A percentile compares a stretch with the other conserved stretches of the same genome.
These are phyloP conservation scores for Tolypeutes matacus DNA, from an alignment of 2,797 vertebrate species.

Conservation along the genomic window DNA sequence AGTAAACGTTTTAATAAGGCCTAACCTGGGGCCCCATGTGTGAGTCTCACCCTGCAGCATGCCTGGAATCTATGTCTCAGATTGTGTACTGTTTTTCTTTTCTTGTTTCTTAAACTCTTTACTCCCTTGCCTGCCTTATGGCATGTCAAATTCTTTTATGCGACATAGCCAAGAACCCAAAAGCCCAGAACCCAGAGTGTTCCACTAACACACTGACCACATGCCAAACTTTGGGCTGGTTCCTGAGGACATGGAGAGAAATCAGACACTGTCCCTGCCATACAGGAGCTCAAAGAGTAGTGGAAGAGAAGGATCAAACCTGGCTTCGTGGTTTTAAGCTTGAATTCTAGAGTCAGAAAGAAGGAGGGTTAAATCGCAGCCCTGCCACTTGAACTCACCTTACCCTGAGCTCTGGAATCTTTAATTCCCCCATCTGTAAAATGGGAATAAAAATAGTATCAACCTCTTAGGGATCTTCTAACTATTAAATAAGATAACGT, in stretches of 20 bases:
- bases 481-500: slow-evolving; percentile 21
- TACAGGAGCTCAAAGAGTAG: background rate
- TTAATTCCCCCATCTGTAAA: background rate
- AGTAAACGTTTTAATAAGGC: too few relatives aligned
- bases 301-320: background rate
- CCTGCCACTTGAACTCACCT: background rate
- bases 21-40: too few relatives aligned
- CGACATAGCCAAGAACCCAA: too few relatives aligned
- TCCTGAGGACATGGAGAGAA: background rate
- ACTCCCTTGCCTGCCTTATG: too few relatives aligned
- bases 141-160: too few relatives aligned
- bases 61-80: too few relatives aligned
- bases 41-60: too few relatives aligned
- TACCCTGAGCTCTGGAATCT: background rate
- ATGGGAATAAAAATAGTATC: background rate
- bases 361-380: background rate
- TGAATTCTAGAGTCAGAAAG: background rate
- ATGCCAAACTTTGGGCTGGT: background rate
- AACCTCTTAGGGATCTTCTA: background rate
- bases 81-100: too few relatives aligned
- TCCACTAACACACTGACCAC: background rate
- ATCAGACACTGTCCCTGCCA: background rate
- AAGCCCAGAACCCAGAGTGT: too few relatives aligned
- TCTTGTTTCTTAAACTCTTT: too few relatives aligned
- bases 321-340: slow-evolving; percentile 2